Conservation (phyloP, 2,888 invertebrate genomes). For the Ichneumoninae sp. region DNA sequence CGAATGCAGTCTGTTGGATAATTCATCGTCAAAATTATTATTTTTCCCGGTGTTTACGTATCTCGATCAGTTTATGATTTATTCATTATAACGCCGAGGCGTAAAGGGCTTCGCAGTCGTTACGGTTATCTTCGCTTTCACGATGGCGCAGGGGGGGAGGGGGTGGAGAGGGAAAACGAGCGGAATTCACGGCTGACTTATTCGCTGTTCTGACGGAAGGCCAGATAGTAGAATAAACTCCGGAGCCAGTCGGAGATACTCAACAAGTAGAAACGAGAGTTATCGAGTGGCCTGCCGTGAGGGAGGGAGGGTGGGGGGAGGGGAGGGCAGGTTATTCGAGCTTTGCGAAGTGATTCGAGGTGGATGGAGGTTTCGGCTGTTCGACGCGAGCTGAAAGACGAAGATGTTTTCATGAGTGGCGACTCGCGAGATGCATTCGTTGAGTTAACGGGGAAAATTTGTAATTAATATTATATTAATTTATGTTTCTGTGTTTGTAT, state of each 20-base stretch:
- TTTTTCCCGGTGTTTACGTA: not conserved
- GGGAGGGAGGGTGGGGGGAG: not conserved
- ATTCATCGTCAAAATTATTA: conserved; percentile 3
- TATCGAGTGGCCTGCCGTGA: conserved; percentile 33
- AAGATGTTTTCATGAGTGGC: not conserved
- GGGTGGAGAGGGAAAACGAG: not conserved
- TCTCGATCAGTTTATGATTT: conserved; percentile 47
- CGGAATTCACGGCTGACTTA: conserved; percentile 44
- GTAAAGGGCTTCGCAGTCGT: conserved; percentile 4
- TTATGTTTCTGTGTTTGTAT: not conserved
- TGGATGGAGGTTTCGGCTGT: not conserved
- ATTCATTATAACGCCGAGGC: conserved; percentile 31
- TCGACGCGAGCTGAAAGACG: not conserved
- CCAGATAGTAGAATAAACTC: conserved; percentile 5
- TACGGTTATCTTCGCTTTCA: conserved; percentile 15
- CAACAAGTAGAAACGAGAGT: conserved; percentile 63
- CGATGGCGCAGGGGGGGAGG: not conserved
- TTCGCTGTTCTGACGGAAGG: conserved; percentile 13
- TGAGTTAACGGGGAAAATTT: not conserved
- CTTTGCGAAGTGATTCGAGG: conserved; percentile 8
- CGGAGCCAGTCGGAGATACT: conserved; percentile 49
- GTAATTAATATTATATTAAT: not conserved
- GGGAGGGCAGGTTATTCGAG: not conserved
- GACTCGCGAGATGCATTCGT: conserved; percentile 5
- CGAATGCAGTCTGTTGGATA: not conserved